A percentile compares a stretch with the other conserved stretches of the same genome.
phyloP scores from a whole-genome alignment of 2,113 vertebrate genomes.

The Hiodon tergisus region DNA sequence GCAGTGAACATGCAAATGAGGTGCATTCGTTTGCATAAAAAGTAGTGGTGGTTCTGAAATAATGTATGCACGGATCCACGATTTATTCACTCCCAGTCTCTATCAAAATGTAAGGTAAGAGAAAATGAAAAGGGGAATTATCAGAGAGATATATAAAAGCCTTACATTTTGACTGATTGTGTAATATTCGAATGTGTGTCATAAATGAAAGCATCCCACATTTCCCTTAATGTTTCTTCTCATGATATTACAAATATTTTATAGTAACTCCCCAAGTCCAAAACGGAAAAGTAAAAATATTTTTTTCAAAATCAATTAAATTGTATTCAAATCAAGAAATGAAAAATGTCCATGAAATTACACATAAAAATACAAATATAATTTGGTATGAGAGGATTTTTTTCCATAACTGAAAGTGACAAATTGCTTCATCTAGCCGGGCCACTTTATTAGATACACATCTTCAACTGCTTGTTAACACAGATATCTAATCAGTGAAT shows the following conservation, averaged over 20 bases:
- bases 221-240: no score
- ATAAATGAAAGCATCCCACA: no score
- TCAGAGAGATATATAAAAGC: no score
- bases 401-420: conserved; percentile 6
- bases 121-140: no score
- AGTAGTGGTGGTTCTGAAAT: no score
- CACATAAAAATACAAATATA: not conserved
- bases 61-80: no score
- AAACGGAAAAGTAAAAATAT: not conserved
- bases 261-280: not conserved
- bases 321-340: not conserved
- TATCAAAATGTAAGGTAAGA: no score
- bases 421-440: not conserved
- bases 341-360: conserved; percentile 1
- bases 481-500: no score
- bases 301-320: conserved; percentile 8
- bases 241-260: not conserved
- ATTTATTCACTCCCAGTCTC: no score
- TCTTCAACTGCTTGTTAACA: no score
- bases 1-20: not conserved
- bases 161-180: not conserved
- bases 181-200: not conserved
- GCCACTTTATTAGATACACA: no score
- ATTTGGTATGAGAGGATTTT: not conserved
- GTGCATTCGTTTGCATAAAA: no score